Evolutionary conservation across 2,888 invertebrate species (phyloP).

Genomic region (Gortyna flavago): DNA sequence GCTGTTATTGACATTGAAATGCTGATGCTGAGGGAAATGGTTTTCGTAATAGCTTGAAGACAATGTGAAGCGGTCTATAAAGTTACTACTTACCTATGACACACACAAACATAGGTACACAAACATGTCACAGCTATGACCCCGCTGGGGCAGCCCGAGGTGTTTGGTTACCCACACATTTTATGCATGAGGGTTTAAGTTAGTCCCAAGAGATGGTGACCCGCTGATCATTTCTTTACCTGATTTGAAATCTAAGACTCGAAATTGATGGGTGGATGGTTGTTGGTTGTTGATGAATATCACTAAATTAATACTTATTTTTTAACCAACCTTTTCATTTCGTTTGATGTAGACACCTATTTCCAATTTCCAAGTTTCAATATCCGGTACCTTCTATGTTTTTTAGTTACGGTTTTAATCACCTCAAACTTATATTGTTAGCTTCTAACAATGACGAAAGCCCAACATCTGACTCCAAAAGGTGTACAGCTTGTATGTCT

Average conservation of each 20-base stretch:
- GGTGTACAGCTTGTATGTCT: constrained; percentile 23
- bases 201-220: constrained; percentile 8
- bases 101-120: not conserved
- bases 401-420: constrained; percentile 2
- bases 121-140: not conserved
- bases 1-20: constrained; percentile 58
- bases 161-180: constrained; percentile 15
- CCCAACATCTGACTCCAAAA: constrained; percentile 34
- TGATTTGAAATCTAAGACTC: constrained; percentile 20
- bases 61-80: constrained; percentile 19
- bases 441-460: constrained; percentile 5
- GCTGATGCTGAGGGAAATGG: constrained; percentile 31
- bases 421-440: constrained; percentile 4
- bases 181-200: constrained; percentile 3
- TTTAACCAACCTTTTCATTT: not conserved
- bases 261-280: not conserved
- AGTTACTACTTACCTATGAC: not conserved
- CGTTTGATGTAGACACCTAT: not conserved
- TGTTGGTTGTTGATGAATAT: not conserved
- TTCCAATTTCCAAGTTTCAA: not conserved
- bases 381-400: too few species aligned
- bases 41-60: constrained; percentile 26
- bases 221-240: constrained; percentile 14
- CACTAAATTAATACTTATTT: not conserved
- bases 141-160: not conserved